Base-by-base conservation (phyloP, 2,797 vertebrate genomes). In the Mustela erminea region DNA sequence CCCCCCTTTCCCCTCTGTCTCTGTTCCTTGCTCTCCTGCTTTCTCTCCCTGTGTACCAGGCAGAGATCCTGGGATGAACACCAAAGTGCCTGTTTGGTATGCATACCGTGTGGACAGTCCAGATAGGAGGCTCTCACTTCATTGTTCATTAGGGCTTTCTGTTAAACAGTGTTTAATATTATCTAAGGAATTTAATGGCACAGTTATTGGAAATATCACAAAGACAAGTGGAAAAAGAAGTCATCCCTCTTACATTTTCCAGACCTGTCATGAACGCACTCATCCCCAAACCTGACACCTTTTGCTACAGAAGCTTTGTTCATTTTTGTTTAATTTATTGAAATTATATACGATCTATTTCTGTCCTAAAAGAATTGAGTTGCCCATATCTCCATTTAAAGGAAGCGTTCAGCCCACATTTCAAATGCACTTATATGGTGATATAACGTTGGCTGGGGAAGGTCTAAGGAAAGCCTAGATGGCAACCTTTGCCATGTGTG, bases 131-230 rank as follows among this genome's bases (percentile, higher is more conserved):
- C 52, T 92, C 68, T 49, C 72, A 56, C 32, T 75, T 68, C 84
- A 41, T 43, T 90, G 93, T 38, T 96, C 84, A 25, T 75, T 41
- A 81, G 46, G 1, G 9, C 49, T 90, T 41, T 68, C 35, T 92
- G 93, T 68, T 95, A 95, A 93, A 81, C 75, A 87, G 90, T 46
- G 35, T 83, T 78, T 93, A 82, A 90, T 68, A 21, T 78, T 60
- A 74, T 56, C 72, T 46, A 64, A 93, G 78, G 41, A 86, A 20
- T 43, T 95, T 87, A 92, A 86, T n/a, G 77, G 52, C 86, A 93
- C 38, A 60, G 80, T 92, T 96, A 90, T 46, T 93, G 81, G 70
- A 97, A 96, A 90, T 58, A 92, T 46, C 75, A 49, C 72, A 87
- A 80, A 95, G 87, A 75, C 21, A 29, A 84, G 20, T 84, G 52